Conservation (phyloP, 2,113 vertebrate species). For the Fregata magnificens region DNA sequence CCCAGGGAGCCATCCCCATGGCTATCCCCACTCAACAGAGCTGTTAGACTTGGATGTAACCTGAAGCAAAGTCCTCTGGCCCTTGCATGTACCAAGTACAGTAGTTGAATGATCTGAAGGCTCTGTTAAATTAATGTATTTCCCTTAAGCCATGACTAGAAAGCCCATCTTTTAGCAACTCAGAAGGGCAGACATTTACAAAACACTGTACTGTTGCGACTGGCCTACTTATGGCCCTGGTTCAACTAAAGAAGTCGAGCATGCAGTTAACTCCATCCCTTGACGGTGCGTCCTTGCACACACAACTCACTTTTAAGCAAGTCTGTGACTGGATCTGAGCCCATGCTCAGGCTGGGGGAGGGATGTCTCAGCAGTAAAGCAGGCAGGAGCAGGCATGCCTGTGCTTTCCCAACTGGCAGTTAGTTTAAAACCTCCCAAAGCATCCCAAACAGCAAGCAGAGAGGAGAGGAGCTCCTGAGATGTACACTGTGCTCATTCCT, state of each 20-base stretch:
- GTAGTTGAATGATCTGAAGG: background rate
- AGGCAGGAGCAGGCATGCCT: background rate
- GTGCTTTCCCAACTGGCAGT: background rate
- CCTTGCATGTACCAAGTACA: background rate
- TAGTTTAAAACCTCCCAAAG: background rate
- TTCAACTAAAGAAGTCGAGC: background rate
- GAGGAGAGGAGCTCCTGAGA: background rate
- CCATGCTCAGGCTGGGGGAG: background rate
- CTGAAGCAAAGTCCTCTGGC: background rate
- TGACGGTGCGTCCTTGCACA: rapidly evolving
- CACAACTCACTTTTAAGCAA: background rate
- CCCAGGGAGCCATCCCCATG: background rate
- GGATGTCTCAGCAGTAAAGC: background rate
- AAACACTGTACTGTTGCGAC: background rate
- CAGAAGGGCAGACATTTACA: background rate
- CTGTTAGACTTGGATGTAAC: background rate
- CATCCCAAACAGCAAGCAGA: background rate
- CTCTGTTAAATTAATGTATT: background rate
- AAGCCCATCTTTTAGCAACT: background rate
- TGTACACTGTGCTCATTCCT: background rate
- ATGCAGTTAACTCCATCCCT: background rate
- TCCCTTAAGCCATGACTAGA: background rate
- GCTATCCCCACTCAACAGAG: background rate
- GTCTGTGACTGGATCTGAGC: background rate
- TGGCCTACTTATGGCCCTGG: background rate